Conservation (phyloP, 2,797 vertebrate genomes). For the Melanotaenia parkinsoni region DNA sequence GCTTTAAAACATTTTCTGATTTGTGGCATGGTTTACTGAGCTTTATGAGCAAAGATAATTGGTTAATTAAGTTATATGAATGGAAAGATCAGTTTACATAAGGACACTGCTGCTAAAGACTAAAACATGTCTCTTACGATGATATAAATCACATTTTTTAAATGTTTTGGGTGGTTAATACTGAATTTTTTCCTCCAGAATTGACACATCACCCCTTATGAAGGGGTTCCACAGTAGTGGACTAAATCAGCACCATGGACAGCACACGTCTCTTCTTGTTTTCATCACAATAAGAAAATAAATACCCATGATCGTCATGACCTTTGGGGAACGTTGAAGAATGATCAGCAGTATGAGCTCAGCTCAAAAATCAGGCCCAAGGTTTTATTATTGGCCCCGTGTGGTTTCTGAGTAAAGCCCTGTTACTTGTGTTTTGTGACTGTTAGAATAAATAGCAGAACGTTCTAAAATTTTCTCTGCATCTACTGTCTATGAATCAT, state of each 20-base stretch:
- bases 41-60: neutral
- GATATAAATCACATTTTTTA: neutral
- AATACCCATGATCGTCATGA: neutral
- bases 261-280: neutral
- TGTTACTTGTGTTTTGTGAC: neutral
- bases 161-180: neutral
- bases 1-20: neutral
- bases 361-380: neutral
- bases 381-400: neutral
- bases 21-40: neutral
- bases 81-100: neutral
- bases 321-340: neutral
- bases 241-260: conserved; percentile 10
- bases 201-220: neutral
- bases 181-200: neutral
- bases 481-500: neutral
- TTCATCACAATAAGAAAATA: neutral
- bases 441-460: neutral
- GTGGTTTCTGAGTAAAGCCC: neutral
- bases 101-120: neutral
- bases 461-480: neutral
- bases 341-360: neutral
- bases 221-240: neutral
- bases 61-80: neutral
- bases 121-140: neutral